phyloP scores from a whole-genome alignment of 2,113 vertebrate genomes.

The Nipponia nippon region DNA sequence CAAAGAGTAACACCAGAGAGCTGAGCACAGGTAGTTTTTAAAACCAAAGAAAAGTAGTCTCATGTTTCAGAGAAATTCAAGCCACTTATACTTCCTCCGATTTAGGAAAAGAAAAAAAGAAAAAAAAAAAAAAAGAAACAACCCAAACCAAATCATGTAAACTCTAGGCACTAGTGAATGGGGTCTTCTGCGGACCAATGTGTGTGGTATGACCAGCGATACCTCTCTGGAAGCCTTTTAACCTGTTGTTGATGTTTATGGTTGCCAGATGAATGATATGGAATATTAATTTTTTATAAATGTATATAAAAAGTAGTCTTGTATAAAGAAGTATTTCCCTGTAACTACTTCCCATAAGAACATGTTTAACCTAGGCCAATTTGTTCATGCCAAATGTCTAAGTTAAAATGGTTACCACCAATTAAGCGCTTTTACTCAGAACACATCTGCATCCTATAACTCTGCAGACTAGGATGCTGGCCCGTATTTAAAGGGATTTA shows the following conservation, averaged over 20 bases:
- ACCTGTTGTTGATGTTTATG: neutral
- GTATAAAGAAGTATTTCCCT: neutral
- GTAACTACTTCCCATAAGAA: neutral
- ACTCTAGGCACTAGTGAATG: neutral
- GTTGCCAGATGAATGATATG: neutral
- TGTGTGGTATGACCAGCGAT: neutral
- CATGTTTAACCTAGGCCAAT: neutral
- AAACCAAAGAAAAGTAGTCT: neutral
- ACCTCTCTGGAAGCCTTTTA: neutral
- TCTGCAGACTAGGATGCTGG: neutral
- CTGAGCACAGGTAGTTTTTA: neutral
- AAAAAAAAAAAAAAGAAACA: neutral
- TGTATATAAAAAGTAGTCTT: neutral
- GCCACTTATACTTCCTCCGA: neutral
- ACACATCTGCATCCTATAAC: neutral
- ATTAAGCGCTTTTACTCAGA: neutral
- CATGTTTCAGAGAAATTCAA: neutral
- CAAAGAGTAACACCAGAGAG: neutral
- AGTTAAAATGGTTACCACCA: neutral
- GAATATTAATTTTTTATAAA: neutral
- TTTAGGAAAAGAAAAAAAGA: too few species aligned
- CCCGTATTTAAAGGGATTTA: neutral
- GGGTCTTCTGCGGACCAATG: neutral
- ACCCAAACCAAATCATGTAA: neutral
- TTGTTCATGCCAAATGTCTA: neutral